phyloP scores from a whole-genome alignment of 1,140 invertebrate species.

The Kradibia gibbosae region DNA sequence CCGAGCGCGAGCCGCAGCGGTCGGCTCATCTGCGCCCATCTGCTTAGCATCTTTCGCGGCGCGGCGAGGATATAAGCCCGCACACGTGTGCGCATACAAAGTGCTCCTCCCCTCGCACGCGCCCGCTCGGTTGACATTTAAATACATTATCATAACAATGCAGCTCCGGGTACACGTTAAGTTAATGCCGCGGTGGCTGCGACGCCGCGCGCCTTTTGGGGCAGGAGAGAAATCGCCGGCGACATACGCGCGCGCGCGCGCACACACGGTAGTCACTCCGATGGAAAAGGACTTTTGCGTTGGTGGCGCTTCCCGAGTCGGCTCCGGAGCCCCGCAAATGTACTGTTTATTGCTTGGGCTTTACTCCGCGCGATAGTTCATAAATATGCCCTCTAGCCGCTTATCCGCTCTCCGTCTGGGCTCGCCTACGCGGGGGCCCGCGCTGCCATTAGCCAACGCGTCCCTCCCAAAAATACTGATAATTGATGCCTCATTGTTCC shows the following conservation, averaged over 20 bases:
- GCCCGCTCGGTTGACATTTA: constrained; percentile 54
- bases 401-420: neutral
- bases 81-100: constrained; percentile 35
- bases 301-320: neutral
- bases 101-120: constrained; percentile 31
- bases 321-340: neutral
- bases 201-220: constrained; percentile 42
- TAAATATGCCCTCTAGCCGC: neutral
- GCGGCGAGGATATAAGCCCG: constrained; percentile 34
- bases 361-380: neutral
- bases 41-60: constrained; percentile 23
- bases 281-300: neutral
- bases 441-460: no score
- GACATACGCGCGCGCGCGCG: neutral
- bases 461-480: no score
- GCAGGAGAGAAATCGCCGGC: constrained; percentile 41
- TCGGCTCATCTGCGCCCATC: constrained; percentile 1
- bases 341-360: constrained; percentile 18
- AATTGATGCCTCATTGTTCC: no score
- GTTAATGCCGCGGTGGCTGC: constrained; percentile 62
- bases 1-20: neutral
- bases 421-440: no score
- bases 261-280: constrained; percentile 23
- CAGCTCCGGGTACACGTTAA: constrained; percentile 61
- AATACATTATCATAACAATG: constrained; percentile 66